Conservation (phyloP, 2,888 invertebrate species). For the Phyto melanocephala region DNA sequence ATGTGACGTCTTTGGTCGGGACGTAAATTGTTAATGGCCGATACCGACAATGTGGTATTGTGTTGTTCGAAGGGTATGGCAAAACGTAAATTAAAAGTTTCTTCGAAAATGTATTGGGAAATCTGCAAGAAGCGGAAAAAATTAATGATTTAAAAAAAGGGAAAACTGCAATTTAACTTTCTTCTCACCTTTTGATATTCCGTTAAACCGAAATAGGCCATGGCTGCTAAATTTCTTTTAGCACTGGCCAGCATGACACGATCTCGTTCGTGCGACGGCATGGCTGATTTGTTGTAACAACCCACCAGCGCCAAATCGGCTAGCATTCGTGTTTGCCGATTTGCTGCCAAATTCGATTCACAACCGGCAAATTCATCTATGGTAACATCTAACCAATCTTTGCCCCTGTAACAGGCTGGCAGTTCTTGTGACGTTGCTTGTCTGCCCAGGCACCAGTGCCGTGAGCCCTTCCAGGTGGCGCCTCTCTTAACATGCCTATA, state of each 20-base stretch:
- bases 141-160: background rate
- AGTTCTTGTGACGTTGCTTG: constrained; percentile 89
- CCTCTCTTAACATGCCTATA: constrained; percentile 97
- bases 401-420: constrained; percentile 87
- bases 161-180: background rate
- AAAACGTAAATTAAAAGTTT: constrained; percentile 94
- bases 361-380: constrained; percentile 95
- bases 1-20: constrained; percentile 87
- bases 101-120: constrained; percentile 96
- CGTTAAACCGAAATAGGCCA: constrained; percentile 98
- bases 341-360: constrained; percentile 95
- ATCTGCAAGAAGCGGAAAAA: constrained; percentile 82
- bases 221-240: constrained; percentile 94
- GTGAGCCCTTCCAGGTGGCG: constrained; percentile 95
- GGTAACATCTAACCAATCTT: constrained; percentile 93
- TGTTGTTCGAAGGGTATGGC: constrained; percentile 95
- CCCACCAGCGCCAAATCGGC: constrained; percentile 96
- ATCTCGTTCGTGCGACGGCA: constrained; percentile 87
- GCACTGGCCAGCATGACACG: constrained; percentile 95
- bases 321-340: constrained; percentile 98
- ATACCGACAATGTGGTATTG: constrained; percentile 92
- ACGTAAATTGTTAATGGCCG: constrained; percentile 88
- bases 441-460: constrained; percentile 87
- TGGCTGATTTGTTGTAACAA: constrained; percentile 93
- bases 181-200: constrained; percentile 91